These are phyloP conservation scores for Drosophila eohydei DNA, from an alignment of 2,888 invertebrate species.

Conservation along the genomic window DNA sequence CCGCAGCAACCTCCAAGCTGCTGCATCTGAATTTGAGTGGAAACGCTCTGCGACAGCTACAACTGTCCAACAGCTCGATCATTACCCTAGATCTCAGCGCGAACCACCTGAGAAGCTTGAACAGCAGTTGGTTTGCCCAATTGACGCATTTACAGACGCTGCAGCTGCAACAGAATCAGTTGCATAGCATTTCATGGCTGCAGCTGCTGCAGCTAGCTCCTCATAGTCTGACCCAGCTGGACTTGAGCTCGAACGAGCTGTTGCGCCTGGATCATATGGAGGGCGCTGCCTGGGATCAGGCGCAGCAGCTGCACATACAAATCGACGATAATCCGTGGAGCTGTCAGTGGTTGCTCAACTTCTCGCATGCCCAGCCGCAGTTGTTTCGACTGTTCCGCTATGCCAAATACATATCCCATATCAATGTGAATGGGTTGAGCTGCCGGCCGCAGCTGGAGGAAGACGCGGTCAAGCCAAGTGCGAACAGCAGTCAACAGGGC, in stretches of 20 bases:
- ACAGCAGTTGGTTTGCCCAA: constrained; percentile 62
- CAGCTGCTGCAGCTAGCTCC: constrained; percentile 52
- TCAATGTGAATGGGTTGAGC: constrained; percentile 83
- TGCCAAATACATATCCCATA: constrained; percentile 83
- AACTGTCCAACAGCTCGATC: constrained; percentile 28
- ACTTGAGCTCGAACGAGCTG: constrained; percentile 70
- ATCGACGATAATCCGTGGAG: constrained; percentile 83
- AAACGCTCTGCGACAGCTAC: constrained; percentile 67
- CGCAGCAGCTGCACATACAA: constrained; percentile 61
- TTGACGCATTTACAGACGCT: constrained; percentile 63
- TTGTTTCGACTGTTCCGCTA: constrained; percentile 82
- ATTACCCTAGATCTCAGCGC: constrained; percentile 78
- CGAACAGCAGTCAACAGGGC: constrained; percentile 8
- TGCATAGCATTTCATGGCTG: constrained; percentile 60
- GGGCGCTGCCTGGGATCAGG: constrained; percentile 25
- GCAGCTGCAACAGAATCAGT: constrained; percentile 63
- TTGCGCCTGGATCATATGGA: constrained; percentile 48
- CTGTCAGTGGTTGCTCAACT: constrained; percentile 82
- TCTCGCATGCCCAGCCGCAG: constrained; percentile 79
- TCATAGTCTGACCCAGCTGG: constrained; percentile 38
- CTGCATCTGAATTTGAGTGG: constrained; percentile 75
- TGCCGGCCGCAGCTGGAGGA: constrained; percentile 70
- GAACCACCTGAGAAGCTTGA: constrained; percentile 70
- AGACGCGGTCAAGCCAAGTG: not conserved
- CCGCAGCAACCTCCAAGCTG: constrained; percentile 31